These are phyloP conservation scores for Hyposoter didymator DNA, from an alignment of 2,888 invertebrate genomes.

Conservation along the genomic window DNA sequence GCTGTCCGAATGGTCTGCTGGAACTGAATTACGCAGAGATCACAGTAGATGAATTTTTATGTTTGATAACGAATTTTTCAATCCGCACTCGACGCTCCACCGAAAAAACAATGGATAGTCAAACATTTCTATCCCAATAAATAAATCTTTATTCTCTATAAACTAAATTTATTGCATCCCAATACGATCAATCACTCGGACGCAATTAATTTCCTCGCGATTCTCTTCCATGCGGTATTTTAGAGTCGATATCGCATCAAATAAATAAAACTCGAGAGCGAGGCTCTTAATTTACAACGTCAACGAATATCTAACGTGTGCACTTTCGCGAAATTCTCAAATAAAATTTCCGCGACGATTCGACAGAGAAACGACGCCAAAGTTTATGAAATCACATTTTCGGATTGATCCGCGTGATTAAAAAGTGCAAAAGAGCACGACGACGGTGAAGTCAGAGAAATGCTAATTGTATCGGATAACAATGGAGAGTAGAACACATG, in stretches of 20 bases:
- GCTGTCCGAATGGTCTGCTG: conserved; percentile 32
- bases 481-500: conserved; percentile 31
- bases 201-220: background rate
- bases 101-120: background rate
- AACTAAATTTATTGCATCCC: background rate
- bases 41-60: conserved; percentile 26
- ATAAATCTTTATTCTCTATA: background rate
- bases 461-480: conserved; percentile 17
- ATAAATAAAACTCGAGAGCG: background rate
- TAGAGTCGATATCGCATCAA: background rate
- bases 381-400: background rate
- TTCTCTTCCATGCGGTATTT: background rate
- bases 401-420: background rate
- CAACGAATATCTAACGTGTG: background rate
- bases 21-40: conserved; percentile 37
- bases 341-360: no score
- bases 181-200: background rate
- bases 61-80: conserved; percentile 27
- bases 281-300: background rate
- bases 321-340: background rate
- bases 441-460: background rate
- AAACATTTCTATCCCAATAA: background rate
- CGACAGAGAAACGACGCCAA: background rate
- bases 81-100: background rate
- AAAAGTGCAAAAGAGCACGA: background rate